Base-by-base conservation (phyloP, 37 sponge, comb jelly and placozoan genomes). In the Petrosia ficiformis region DNA sequence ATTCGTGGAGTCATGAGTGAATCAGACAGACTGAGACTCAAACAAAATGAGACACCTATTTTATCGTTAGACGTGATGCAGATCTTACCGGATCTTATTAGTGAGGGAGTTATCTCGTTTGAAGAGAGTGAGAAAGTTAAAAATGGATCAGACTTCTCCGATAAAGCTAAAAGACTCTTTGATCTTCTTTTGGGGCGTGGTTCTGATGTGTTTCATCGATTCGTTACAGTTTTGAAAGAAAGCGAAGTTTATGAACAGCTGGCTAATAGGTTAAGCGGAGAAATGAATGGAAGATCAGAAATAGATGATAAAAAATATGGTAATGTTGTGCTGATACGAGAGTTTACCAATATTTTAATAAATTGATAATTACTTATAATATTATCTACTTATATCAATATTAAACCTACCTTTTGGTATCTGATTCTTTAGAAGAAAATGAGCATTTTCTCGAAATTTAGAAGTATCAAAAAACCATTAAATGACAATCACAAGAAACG, bases 31-130 rank as follows among this genome's bases (percentile, higher is more conserved):
- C 61, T 63, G 0, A 14, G 59, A 8, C 70, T 86, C 42, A 30
- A 6, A 24, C 26, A 74, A 40, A 69, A 86, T 35, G 41, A 36
- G n/a, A 34, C 29, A 3, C 65, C 79, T 29, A 43, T 80, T 19
- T 8, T 44, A 1, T 41, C 70, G 19, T 44, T 86, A 38, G 57
- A 52, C 42, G 75, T 73, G 6, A 54, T 36, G 0, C 70, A 80
- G n/a, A 69, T 86, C 24, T 35, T 86, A 29, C 80, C 86, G 0
- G 65, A 86, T n/a, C 40, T 86, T n/a, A 67, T 86, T 21, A 60
- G 70, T 31, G 3, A 22, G 30, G 86, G 86, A 5, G 76, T 79
- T 0, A 58, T 86, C 19, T 70, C 43, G 28, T 26, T 41, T 1
- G 61, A 56, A 1, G 86, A 86, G 70, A 79, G 79, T 28, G 75